Conservation (phyloP, 2,888 invertebrate genomes). For the Monochamus alternatus region DNA sequence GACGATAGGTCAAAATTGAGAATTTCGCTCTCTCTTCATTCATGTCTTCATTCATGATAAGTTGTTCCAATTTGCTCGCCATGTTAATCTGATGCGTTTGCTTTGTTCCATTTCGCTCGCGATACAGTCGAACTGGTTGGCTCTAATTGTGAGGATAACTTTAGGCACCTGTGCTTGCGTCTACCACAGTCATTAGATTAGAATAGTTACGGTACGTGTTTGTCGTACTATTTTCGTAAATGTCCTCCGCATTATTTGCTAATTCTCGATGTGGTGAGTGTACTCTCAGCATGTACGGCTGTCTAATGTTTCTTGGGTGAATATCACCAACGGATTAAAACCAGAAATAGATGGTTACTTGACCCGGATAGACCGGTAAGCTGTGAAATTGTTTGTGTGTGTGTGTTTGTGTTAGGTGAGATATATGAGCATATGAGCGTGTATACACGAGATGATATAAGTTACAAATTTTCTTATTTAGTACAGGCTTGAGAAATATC, state of each 20-base stretch:
- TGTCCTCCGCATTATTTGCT: constrained; percentile 20
- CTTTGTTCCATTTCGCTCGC: constrained; percentile 6
- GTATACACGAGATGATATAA: too few relatives aligned
- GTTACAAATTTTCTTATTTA: too few relatives aligned
- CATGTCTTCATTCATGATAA: too few relatives aligned
- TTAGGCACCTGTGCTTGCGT: constrained; percentile 5
- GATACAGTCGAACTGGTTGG: constrained; percentile 1
- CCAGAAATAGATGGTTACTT: constrained; percentile 14
- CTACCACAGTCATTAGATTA: constrained; percentile 13
- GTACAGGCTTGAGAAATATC: too few relatives aligned
- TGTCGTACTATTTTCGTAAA: constrained; percentile 13
- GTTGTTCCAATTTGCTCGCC: too few relatives aligned
- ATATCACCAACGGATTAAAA: constrained; percentile 18
- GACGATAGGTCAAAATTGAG: too few relatives aligned
- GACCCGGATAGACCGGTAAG: constrained; percentile 22
- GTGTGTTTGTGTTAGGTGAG: background rate
- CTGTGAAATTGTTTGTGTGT: background rate
- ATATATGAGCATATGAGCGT: background rate
- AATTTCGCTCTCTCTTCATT: too few relatives aligned
- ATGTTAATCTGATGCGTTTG: background rate
- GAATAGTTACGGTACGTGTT: constrained; percentile 17
- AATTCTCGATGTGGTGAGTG: background rate
- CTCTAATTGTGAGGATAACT: constrained; percentile 9
- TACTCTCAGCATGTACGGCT: background rate
- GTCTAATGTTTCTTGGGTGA: background rate